phyloP scores from a whole-genome alignment of 2,888 invertebrate genomes.

The Dolomedes plantarius region DNA sequence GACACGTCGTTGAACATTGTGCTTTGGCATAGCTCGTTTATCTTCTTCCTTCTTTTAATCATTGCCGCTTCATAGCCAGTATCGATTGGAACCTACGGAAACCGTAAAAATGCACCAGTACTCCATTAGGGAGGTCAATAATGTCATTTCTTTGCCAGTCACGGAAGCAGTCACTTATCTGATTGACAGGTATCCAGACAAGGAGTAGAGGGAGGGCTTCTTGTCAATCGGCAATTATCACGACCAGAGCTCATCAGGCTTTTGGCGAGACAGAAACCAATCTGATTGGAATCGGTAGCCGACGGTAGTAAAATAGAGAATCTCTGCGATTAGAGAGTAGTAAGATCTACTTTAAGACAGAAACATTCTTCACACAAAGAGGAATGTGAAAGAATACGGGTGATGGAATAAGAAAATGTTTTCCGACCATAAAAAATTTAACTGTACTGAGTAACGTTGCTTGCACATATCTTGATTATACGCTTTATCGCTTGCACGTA shows the following conservation, averaged over 20 bases:
- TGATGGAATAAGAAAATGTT: not conserved
- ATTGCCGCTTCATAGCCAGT: conserved; percentile 8
- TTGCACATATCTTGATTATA: too few species aligned
- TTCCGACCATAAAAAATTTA: not conserved
- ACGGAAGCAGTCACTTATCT: conserved; percentile 61
- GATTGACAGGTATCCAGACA: conserved; percentile 43
- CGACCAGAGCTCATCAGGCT: conserved; percentile 27
- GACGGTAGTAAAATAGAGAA: conserved; percentile 48
- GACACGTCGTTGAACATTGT: conserved; percentile 22
- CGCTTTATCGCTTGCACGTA: too few species aligned
- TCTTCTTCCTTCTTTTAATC: conserved; percentile 20
- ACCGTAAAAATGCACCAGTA: conserved; percentile 46
- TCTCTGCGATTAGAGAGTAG: conserved; percentile 54
- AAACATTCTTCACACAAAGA: conserved; percentile 14
- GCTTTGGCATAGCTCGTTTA: conserved; percentile 9
- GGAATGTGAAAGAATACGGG: not conserved
- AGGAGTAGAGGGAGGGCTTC: conserved; percentile 16
- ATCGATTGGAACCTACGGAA: conserved; percentile 27
- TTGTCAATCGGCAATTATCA: conserved; percentile 57
- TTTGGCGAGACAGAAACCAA: conserved; percentile 15
- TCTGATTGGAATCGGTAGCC: conserved; percentile 36
- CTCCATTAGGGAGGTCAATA: conserved; percentile 48
- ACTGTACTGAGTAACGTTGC: not conserved
- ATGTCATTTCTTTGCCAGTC: conserved; percentile 60
- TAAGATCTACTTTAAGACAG: conserved; percentile 32